Evolutionary conservation across 1,140 invertebrate species (phyloP).

Genomic region (Pinna nobilis): DNA sequence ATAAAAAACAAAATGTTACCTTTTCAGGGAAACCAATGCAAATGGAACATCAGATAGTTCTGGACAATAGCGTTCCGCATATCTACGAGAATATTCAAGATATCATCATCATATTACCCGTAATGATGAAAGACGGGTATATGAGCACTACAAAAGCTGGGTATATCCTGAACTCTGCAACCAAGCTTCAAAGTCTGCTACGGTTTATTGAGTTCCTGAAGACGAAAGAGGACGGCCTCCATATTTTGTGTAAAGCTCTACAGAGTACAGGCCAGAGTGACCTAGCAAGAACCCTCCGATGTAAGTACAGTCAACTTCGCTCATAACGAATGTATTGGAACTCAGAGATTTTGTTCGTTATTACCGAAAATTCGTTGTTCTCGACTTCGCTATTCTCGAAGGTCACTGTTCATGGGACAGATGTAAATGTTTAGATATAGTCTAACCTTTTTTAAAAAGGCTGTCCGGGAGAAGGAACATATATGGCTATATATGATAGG

Average conservation of each 20-base stretch:
- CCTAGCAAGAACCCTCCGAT: too few species aligned
- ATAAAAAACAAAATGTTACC: too few species aligned
- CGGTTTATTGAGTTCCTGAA: neutral
- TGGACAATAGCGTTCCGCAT: neutral
- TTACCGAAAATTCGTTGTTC: too few species aligned
- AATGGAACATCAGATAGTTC: neutral
- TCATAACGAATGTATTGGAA: too few species aligned
- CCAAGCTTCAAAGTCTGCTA: neutral
- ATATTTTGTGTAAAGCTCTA: slow-evolving; percentile 2
- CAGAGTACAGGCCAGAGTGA: neutral
- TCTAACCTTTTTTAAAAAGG: too few species aligned
- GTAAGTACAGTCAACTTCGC: too few species aligned
- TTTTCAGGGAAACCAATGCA: slow-evolving; percentile 10
- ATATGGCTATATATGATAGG: too few species aligned
- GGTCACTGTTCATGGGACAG: too few species aligned
- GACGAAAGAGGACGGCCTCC: neutral
- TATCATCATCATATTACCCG: neutral
- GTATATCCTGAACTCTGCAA: neutral
- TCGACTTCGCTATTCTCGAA: too few species aligned
- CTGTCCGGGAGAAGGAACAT: too few species aligned
- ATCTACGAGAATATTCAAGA: slow-evolving; percentile 4
- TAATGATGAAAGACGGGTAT: neutral
- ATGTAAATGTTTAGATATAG: too few species aligned
- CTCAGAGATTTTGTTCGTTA: too few species aligned
- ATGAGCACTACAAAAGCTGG: neutral